phyloP scores from a whole-genome alignment of 1,140 invertebrate genomes.

The Atta texana region DNA sequence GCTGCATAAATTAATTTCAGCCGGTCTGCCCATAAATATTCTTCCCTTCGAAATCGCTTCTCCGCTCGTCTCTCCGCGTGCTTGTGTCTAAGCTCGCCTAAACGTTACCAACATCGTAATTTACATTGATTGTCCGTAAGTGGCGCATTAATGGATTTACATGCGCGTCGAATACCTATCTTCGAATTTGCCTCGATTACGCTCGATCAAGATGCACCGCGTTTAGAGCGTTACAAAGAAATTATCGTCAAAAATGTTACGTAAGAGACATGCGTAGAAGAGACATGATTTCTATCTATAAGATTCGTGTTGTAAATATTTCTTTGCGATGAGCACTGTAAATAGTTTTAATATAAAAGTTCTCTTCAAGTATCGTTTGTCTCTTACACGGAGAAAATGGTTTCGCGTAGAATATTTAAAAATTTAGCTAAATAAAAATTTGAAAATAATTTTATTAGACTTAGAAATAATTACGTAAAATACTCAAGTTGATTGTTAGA shows the following conservation, averaged over 20 bases:
- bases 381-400: neutral
- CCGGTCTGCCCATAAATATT: constrained; percentile 84
- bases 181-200: constrained; percentile 27
- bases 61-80: constrained; percentile 25
- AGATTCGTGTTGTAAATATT: neutral
- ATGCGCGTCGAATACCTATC: neutral
- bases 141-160: constrained; percentile 49
- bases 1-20: constrained; percentile 86
- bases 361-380: neutral
- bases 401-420: no score
- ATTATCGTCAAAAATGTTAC: neutral
- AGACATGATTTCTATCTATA: neutral
- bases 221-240: neutral
- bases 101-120: constrained; percentile 68
- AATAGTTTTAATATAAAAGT: neutral
- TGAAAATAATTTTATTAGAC: no score
- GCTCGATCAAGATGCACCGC: neutral
- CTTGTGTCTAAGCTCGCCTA: constrained; percentile 62
- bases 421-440: no score
- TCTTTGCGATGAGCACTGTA: neutral
- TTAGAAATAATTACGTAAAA: no score
- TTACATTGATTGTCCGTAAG: constrained; percentile 73
- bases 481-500: no score
- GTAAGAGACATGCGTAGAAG: no score
- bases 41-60: constrained; percentile 81